Evolutionary conservation across 2,113 vertebrate species (phyloP).

Genomic region (Dissostichus mawsoni): DNA sequence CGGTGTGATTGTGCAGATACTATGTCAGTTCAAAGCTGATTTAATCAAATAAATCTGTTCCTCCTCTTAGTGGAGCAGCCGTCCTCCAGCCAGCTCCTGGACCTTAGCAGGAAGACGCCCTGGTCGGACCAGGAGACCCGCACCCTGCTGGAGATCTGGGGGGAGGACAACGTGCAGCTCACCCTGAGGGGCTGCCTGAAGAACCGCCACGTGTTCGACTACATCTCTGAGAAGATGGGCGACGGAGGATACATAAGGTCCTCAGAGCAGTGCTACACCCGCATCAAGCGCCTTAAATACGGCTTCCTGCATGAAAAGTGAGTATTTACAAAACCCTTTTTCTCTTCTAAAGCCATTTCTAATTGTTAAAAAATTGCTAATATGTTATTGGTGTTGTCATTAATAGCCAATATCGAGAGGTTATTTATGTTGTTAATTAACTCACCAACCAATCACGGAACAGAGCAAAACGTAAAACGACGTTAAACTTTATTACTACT

Average conservation of each 20-base stretch:
- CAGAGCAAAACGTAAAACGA: too few species aligned
- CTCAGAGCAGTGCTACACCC: slow-evolving; percentile 82
- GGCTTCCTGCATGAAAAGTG: slow-evolving; percentile 81
- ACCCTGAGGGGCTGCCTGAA: slow-evolving; percentile 76
- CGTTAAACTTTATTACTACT: too few species aligned
- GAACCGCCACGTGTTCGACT: slow-evolving; percentile 80
- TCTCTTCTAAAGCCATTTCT: not conserved
- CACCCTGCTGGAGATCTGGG: slow-evolving; percentile 80
- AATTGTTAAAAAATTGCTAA: too few species aligned
- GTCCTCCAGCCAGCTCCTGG: slow-evolving; percentile 60
- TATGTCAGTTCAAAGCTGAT: not conserved
- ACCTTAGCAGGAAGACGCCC: slow-evolving; percentile 77
- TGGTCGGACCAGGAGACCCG: slow-evolving; percentile 82
- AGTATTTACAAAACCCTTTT: slow-evolving; percentile 5
- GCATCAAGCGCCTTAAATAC: slow-evolving; percentile 81
- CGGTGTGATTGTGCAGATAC: not conserved
- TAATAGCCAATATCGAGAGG: not conserved
- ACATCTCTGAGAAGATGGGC: slow-evolving; percentile 78
- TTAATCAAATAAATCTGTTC: not conserved
- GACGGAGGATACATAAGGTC: slow-evolving; percentile 73
- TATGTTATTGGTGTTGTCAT: not conserved
- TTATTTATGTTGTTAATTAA: not conserved
- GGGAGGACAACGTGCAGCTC: slow-evolving; percentile 76
- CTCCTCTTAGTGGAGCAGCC: slow-evolving; percentile 61
- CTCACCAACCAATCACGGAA: too few species aligned